These are phyloP conservation scores for Drosophila cyrtoloma DNA, from an alignment of 2,888 invertebrate species.

Conservation along the genomic window DNA sequence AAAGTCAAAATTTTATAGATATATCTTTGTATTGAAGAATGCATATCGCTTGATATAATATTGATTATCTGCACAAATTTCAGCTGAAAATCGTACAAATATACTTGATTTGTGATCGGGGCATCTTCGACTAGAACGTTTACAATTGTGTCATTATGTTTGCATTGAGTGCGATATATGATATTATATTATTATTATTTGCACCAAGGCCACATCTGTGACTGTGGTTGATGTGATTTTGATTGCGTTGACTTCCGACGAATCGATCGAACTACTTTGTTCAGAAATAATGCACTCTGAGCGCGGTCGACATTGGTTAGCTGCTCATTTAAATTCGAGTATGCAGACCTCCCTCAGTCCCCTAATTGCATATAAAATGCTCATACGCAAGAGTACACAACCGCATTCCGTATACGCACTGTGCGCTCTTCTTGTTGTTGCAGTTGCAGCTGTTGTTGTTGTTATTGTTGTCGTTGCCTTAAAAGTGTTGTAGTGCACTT, in stretches of 20 bases:
- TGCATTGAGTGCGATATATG: background rate
- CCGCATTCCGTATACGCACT: conserved; percentile 41
- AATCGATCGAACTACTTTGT: background rate
- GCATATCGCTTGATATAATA: background rate
- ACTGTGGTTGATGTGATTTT: background rate
- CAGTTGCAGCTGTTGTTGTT: background rate
- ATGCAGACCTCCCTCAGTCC: background rate
- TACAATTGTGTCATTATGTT: background rate
- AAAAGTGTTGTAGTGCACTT: conserved; percentile 67
- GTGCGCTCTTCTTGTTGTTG: conserved; percentile 21
- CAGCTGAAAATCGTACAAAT: background rate
- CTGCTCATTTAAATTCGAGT: conserved; percentile 10
- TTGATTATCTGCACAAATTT: background rate
- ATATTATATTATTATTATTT: too few relatives aligned
- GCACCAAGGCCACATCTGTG: background rate
- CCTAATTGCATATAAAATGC: conserved; percentile 44
- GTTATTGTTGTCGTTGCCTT: background rate
- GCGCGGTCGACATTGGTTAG: conserved; percentile 20
- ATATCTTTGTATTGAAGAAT: background rate
- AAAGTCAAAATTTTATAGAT: background rate
- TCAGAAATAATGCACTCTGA: background rate
- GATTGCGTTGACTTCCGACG: background rate
- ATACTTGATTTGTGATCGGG: background rate
- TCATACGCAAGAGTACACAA: conserved; percentile 23
- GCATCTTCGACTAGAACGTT: background rate